phyloP scores from a whole-genome alignment of 2,888 invertebrate species.

The Oxyteleia sp. region DNA sequence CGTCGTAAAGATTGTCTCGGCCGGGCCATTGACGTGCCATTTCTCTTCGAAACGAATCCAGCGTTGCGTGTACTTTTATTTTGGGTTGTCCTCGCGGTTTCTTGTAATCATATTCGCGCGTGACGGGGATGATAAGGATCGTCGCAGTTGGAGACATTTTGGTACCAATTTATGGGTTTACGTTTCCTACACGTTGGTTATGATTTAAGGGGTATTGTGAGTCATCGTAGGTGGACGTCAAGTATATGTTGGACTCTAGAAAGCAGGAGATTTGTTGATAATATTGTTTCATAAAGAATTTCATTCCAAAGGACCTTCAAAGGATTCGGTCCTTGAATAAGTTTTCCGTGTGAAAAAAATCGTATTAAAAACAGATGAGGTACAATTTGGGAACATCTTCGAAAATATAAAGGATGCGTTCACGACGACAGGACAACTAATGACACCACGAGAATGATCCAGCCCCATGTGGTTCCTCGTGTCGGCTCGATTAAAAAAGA shows the following conservation, averaged over 20 bases:
- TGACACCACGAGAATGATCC: slow-evolving; percentile 85
- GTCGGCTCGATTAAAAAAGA: slow-evolving; percentile 82
- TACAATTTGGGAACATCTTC: slow-evolving; percentile 36
- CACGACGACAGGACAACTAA: slow-evolving; percentile 86
- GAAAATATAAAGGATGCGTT: slow-evolving; percentile 80
- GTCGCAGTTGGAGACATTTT: slow-evolving; percentile 62
- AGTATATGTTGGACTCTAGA: no score
- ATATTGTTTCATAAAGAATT: neutral
- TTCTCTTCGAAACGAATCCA: slow-evolving; percentile 35
- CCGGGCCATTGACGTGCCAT: slow-evolving; percentile 50
- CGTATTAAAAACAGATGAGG: neutral
- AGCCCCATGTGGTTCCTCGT: slow-evolving; percentile 81
- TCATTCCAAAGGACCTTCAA: neutral
- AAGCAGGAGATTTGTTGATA: no score
- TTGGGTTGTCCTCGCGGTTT: slow-evolving; percentile 20
- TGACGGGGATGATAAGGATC: slow-evolving; percentile 61
- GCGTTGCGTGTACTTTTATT: slow-evolving; percentile 30
- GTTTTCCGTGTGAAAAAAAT: neutral
- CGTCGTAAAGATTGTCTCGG: slow-evolving; percentile 50
- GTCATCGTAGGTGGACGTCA: no score
- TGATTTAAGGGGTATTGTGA: neutral
- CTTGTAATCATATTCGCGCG: slow-evolving; percentile 57
- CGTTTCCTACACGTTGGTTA: slow-evolving; percentile 10
- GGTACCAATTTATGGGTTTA: slow-evolving; percentile 47
- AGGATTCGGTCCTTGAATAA: neutral